Percentiles rank a stretch among this genome's conserved stretches.
Evolutionary conservation across 23 tunicate species (phyloP).

Genomic region (Ciona savignyi): DNA sequence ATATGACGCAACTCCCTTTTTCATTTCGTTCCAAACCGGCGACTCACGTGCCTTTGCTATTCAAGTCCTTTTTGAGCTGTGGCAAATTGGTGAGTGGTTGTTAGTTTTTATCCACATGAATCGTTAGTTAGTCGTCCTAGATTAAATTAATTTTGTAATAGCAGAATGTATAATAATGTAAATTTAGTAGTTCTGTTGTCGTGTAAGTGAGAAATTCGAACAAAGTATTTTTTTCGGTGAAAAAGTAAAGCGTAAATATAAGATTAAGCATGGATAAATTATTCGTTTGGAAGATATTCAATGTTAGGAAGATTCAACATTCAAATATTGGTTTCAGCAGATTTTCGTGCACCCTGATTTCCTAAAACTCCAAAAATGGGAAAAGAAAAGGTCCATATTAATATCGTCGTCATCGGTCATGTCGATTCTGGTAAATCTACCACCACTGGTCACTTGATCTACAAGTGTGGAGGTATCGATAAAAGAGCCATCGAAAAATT

Average conservation of each 20-base stretch:
- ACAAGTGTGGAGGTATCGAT: slow-evolving; percentile 93
- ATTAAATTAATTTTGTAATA: no score
- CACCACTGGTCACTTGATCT: slow-evolving; percentile 72
- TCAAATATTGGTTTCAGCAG: no score
- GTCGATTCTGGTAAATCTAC: neutral
- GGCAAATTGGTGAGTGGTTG: slow-evolving; percentile 12
- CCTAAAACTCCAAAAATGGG: neutral
- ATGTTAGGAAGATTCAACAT: no score
- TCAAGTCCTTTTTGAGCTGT: slow-evolving; percentile 1
- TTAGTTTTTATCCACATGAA: neutral
- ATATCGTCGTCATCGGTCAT: neutral
- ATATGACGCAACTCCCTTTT: neutral
- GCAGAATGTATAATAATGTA: no score
- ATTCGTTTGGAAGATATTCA: no score
- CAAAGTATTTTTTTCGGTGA: no score
- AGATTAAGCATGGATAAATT: no score
- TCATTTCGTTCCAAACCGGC: neutral
- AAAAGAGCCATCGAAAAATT: slow-evolving; percentile 81
- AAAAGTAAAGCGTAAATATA: no score
- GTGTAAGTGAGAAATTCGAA: no score
- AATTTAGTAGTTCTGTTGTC: no score
- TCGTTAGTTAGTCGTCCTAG: no score
- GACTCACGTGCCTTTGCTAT: slow-evolving; percentile 6
- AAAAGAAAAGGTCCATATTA: no score
- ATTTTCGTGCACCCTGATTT: neutral